These are phyloP conservation scores for Cremastinae sp. DNA, from an alignment of 2,888 invertebrate genomes.

Conservation along the genomic window DNA sequence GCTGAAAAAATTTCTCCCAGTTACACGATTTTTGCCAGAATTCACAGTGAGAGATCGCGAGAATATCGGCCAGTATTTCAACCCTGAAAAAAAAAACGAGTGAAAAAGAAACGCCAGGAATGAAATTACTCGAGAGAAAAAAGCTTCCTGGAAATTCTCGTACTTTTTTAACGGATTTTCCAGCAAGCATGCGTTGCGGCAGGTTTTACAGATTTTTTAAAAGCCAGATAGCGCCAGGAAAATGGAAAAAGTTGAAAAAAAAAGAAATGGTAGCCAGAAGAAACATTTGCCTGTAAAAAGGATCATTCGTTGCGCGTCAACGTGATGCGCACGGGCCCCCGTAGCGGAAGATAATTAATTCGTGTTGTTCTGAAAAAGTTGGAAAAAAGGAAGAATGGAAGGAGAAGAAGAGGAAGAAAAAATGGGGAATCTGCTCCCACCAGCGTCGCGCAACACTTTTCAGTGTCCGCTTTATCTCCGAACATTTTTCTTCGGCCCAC, in stretches of 20 bases:
- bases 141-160: background rate
- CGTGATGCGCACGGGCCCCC: no score
- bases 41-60: background rate
- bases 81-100: background rate
- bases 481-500: constrained; percentile 40
- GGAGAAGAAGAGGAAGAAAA: no score
- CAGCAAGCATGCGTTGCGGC: background rate
- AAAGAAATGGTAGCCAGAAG: no score
- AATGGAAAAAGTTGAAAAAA: no score
- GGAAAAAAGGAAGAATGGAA: background rate
- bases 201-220: background rate
- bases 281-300: no score
- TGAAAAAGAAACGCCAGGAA: background rate
- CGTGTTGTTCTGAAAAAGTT: constrained; percentile 1
- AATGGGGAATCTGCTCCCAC: background rate
- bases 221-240: background rate
- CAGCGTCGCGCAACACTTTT: constrained; percentile 34
- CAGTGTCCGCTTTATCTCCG: constrained; percentile 43
- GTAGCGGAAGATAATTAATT: no score
- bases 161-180: background rate
- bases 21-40: no score
- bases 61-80: constrained; percentile 7
- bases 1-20: no score
- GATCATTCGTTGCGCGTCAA: no score
- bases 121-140: constrained; percentile 15